These are phyloP conservation scores for Mastigias papua DNA, from an alignment of 30 jellyfish, hydroid and myxozoan species.

Conservation along the genomic window DNA sequence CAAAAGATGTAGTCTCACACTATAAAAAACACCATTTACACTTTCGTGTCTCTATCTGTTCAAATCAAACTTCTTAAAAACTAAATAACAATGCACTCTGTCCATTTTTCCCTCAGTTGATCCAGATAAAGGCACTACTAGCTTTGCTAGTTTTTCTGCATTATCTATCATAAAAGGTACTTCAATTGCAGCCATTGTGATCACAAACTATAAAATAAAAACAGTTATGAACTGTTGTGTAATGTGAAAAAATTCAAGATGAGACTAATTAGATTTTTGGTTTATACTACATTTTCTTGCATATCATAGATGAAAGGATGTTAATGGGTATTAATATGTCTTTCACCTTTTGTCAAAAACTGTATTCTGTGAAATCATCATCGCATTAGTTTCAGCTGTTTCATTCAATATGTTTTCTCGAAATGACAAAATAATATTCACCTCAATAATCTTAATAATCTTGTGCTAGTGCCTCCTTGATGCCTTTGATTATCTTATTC, in stretches of 20 bases:
- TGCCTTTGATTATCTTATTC: conserved; percentile 73
- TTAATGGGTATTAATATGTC: too few relatives aligned
- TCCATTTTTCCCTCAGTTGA: conserved; percentile 25
- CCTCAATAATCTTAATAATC: neutral
- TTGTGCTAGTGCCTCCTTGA: conserved; percentile 55
- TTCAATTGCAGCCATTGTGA: conserved; percentile 19
- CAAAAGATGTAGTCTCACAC: too few relatives aligned
- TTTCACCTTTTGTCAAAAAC: too few relatives aligned
- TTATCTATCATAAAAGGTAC: conserved; percentile 67
- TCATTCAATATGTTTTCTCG: neutral
- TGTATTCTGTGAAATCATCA: too few relatives aligned
- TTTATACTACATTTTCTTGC: too few relatives aligned
- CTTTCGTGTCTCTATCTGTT: neutral
- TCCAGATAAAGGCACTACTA: conserved; percentile 45
- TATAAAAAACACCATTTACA: too few relatives aligned
- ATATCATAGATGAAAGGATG: too few relatives aligned
- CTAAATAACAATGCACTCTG: neutral
- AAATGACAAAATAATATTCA: neutral
- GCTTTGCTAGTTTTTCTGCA: conserved; percentile 58
- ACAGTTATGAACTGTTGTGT: neutral
- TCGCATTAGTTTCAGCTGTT: too few relatives aligned
- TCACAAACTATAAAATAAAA: neutral
- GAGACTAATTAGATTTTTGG: too few relatives aligned
- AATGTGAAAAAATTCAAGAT: neutral
- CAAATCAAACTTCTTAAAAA: neutral